Base-by-base conservation (phyloP, 2,797 vertebrate species). In the Xenopus petersii region DNA sequence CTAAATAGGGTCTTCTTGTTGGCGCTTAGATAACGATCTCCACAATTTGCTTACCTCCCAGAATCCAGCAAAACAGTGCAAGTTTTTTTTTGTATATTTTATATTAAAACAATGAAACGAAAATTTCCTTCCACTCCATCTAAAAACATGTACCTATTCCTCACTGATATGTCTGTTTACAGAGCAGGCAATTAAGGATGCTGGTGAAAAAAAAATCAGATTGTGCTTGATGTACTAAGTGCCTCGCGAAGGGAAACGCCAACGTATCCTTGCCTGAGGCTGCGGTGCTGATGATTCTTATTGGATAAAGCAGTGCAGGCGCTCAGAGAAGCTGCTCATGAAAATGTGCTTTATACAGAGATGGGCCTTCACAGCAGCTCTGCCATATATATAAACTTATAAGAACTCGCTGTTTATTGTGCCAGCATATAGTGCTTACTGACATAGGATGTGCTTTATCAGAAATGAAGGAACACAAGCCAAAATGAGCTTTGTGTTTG, bases 1-100 rank as follows among this genome's bases (percentile, higher is more conserved):
- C 49, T 5, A 79, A 81, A 60, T 81, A 81, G 63, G 11, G 54
- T 15, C 17, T 47, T 49, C 21, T 12, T 56, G 26, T 56, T 56
- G 80, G 75, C 47, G 71, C 66, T 75, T 80, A 42, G 1, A 79
- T 0, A 17, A 1, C 13, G 3, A 4, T 56, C 54, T 46, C 10
- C 58, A 16, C 54, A 58, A 6, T 42, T 69, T 58, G 36, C 54
- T 58, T 26, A 46, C 67, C 67, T 36, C 49, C 11, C 30, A 63
- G 46, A 48, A 68, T 16, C n/a, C 17, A 67, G 54, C 49, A 72
- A 46, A 47, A 47, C 63, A 65, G 15, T 10, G 4, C n/a, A 16
- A 8, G 7, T 21, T 0, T 11, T 36, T 67, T 54, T 26, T 2
- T 60, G 1, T 74, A 12, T 13, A 30, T 30, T 30, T 30, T 30